Evolutionary conservation across 2,113 vertebrate genomes (phyloP), one percentile per base, ranked within the genome.

Genomic region (Myxocyprinus asiaticus): DNA sequence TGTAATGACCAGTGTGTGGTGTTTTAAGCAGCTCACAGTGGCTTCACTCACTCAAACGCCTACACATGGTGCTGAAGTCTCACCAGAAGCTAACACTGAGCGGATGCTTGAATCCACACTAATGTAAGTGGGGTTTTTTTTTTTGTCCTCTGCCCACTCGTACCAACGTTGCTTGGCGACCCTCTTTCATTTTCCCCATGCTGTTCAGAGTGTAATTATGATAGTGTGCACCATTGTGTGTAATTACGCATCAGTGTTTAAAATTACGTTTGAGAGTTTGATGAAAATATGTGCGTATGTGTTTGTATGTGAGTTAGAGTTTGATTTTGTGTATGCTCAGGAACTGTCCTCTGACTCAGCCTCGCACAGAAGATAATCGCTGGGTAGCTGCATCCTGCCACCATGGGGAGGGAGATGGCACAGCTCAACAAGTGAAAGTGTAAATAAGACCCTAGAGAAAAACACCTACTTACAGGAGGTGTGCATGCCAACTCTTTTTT

Each of bases 131-230:
- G 22, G 22, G 22, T 4, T 53, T 63, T 77, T 64, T 82, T 51
- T 68, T 58, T 42, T 15, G 9, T 15, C 50, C 53, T 71, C 72
- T 76, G 67, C 78, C 73, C 70, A 83, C 77, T 76, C 72, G 0
- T 43, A 59, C 59, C 4, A 50, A 71, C 14, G 44, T 81, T 77
- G 51, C 74, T 50, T 53, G 55, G 71, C 15, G 51, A 69, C 63
- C 22, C 44, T 79, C 63, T 76, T 42, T 65, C 47, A 50, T 48
- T 79, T 51, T 45, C 42, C 56, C 48, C 42, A 10, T 61, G 61
- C 56, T 70, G 67, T 63, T 67, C 44, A 10, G 12, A 47, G 66
- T 72, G 42, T 51, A 75, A 75, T 63, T 75, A 42, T 42, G 71
- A 17, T 59, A 17, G 55, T 6, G 1, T 58, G 55, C 55, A 58